Evolutionary conservation across 1,140 invertebrate species (phyloP), one percentile per base, ranked within the genome.

Genomic region (Bombus picipes): DNA sequence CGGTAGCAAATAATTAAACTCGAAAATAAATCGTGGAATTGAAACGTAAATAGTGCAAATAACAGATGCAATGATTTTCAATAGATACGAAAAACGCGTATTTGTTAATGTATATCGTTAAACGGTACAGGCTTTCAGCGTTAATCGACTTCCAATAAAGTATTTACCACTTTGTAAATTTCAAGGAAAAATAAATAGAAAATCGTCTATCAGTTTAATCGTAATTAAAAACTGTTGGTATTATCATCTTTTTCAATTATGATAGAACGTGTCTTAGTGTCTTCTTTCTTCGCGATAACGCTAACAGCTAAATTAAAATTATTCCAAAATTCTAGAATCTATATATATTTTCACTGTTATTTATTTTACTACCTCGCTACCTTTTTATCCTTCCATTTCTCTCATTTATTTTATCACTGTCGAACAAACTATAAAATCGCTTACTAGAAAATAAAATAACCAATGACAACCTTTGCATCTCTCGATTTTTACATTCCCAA

Each of bases 251-350:
- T 4, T 13, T 62, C 28, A 28, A 62, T 28, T n/a, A 12, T 1
- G 5, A 3, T 53, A 53, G 0, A n/a, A 0, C 28, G 59, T 1
- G 12, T n/a, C n/a, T n/a, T 13, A n/a, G 3, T 13, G 6, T 3
- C 0, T 12, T 62, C n/a, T 5, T n/a, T n/a, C 12, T n/a, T 59
- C 28, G 28, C 25, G 59, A 62, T 62, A n/a, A 62, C 28, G 59
- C 12, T 0, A n/a, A 62, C 10, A 62, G 28, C 3, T 3, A n/a
- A 62, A 5, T 13, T 6, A 53, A 47, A 43, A 53, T 53, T 53
- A 53, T 53, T 2, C 1, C 18, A 53, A 53, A 47, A 47, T 47
- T 47, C 47, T 22, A 22, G 28, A n/a, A 12, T 62, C 12, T n/a
- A n/a, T 13, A 62, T 62, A 1, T 62, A 1, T 5, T 13, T 12